phyloP scores from a whole-genome alignment of 2,797 vertebrate genomes.

The Diglossa cyanea region DNA sequence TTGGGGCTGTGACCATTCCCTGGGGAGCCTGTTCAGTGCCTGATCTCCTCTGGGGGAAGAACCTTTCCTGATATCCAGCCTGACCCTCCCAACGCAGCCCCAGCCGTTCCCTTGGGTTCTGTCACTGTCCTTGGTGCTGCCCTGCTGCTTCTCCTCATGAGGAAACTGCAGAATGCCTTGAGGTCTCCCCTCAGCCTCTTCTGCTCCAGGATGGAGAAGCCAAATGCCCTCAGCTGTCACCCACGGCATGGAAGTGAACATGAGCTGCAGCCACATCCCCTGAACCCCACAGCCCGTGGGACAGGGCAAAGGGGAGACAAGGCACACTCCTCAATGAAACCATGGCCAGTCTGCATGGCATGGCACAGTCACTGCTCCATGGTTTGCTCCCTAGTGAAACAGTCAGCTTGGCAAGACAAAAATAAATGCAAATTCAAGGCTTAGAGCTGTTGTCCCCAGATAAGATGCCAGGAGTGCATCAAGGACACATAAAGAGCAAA shows the following conservation, averaged over 20 bases:
- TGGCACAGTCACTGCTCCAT: not conserved
- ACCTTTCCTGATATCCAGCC: accelerated
- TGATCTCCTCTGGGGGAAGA: not conserved
- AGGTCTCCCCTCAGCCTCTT: not conserved
- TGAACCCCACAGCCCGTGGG: accelerated
- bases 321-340: not conserved
- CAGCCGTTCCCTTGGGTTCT: not conserved
- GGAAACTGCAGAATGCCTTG: not conserved
- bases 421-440: not conserved
- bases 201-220: not conserved
- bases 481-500: not conserved
- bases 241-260: not conserved
- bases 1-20: accelerated
- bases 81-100: not conserved
- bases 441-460: not conserved
- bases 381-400: not conserved
- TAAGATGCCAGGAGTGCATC: not conserved
- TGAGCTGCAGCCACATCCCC: not conserved
- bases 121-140: not conserved
- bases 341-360: not conserved
- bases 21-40: accelerated
- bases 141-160: not conserved
- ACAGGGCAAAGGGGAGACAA: not conserved
- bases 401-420: not conserved
- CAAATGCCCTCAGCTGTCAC: not conserved